These are phyloP conservation scores for Collichthys lucidus DNA, from an alignment of 2,113 vertebrate species.

Conservation along the genomic window DNA sequence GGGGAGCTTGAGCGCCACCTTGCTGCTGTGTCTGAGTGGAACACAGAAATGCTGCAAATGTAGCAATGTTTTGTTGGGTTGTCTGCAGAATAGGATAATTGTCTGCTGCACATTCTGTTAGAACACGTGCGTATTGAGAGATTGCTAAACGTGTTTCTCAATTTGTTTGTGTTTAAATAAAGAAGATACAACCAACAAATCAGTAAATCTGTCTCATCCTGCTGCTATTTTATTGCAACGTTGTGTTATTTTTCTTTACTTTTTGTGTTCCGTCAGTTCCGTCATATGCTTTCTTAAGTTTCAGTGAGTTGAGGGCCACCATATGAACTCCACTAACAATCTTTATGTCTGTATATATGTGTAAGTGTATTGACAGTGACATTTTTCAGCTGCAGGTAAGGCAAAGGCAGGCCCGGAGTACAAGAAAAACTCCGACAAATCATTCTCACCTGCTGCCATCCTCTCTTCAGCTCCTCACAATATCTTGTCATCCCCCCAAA, in stretches of 20 bases:
- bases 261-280: neutral
- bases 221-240: neutral
- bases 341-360: neutral
- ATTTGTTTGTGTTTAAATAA: neutral
- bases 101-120: neutral
- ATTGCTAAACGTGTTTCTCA: neutral
- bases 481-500: constrained; percentile 73
- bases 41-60: too few relatives aligned
- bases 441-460: constrained; percentile 72
- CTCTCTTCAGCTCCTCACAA: constrained; percentile 64
- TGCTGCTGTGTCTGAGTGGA: too few relatives aligned
- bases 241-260: neutral
- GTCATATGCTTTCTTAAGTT: neutral
- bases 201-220: neutral
- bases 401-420: constrained; percentile 7
- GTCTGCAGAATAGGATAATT: neutral
- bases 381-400: constrained; percentile 25
- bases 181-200: too few relatives aligned
- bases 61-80: too few relatives aligned
- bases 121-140: neutral
- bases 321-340: neutral
- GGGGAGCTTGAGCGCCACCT: neutral
- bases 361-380: neutral
- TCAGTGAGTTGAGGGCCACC: neutral
- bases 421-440: constrained; percentile 52